phyloP scores from a whole-genome alignment of 37 sponge, comb jelly and placozoan genomes.

The Aplysina aerophoba region DNA sequence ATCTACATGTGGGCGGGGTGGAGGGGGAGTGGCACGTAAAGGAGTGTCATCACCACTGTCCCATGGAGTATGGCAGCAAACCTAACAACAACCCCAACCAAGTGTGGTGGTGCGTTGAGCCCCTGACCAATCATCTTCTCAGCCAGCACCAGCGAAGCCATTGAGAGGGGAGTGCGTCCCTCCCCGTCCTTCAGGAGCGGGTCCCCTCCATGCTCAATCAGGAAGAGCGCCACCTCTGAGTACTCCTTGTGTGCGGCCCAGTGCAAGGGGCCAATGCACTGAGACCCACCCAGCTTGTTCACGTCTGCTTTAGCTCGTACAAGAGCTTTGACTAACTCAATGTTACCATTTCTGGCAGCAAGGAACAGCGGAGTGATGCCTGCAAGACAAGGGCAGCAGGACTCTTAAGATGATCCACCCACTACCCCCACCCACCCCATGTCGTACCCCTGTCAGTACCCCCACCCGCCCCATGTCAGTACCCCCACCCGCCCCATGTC shows the following conservation, averaged over 20 bases:
- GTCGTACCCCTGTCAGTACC: no score
- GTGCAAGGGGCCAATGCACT: constrained; percentile 64
- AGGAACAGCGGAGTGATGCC: constrained; percentile 74
- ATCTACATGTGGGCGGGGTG: no score
- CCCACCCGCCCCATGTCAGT: no score
- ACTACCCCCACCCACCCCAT: no score
- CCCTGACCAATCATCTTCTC: constrained; percentile 73
- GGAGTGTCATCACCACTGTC: no score
- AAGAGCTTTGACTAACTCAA: constrained; percentile 53
- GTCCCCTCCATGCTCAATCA: constrained; percentile 70
- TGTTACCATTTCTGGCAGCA: constrained; percentile 58
- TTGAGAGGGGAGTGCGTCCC: constrained; percentile 67
- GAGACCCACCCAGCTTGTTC: constrained; percentile 42
- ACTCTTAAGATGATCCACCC: no score
- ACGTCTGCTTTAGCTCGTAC: constrained; percentile 35
- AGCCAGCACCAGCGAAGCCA: constrained; percentile 70
- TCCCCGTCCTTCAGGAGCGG: constrained; percentile 51
- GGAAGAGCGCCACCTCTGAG: constrained; percentile 59
- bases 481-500: no score
- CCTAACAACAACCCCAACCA: no score
- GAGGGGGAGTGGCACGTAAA: no score
- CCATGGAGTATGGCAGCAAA: no score
- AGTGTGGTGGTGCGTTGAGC: no score
- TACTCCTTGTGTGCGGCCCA: constrained; percentile 81
- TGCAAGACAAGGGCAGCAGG: constrained; percentile 7